Evolutionary conservation across 2,113 vertebrate species (phyloP), one percentile per base, ranked within the genome.

Genomic region (Pipa parva): DNA sequence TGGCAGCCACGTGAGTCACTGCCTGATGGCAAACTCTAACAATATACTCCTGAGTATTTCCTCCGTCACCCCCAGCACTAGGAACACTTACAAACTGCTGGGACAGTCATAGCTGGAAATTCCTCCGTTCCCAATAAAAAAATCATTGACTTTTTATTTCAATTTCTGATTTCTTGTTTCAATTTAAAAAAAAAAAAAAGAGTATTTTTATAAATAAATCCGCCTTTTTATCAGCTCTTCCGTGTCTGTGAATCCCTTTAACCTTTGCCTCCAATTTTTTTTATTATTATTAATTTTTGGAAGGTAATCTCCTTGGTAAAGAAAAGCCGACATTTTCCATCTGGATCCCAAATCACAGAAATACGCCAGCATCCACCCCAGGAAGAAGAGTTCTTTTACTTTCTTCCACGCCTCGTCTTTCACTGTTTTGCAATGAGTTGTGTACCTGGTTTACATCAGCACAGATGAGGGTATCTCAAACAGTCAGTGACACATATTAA

Each of bases 241-340:
- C n/a, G 12, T 13, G 17, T 42, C 39, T n/a, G 39, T 1, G 39
- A 7, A 1, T n/a, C 39, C 13, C 7, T 42, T 42, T n/a, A 42
- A 1, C 39, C 6, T 39, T 15, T 13, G 10, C 12, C 37, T 39
- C 10, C 9, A 15, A 3, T 39, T n/a, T n/a, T n/a, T 15, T 5
- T n/a, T n/a, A n/a, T n/a, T n/a, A n/a, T 49, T 17, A 49, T 21
- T 49, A 5, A 5, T 52, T 52, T 37, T 20, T 29, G 25, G 55
- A 18, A 36, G 50, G 5, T 68, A 25, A 59, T 59, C 51, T 39
- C 28, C 51, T 59, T 67, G 57, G 36, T 68, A 51, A 6, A n/a
- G n/a, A 51, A 59, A 26, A 24, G 56, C 29, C 31, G 24, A 51
- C 22, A 50, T 68, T 63, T 59, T 56, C 65, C 56, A 51, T 39